A percentile compares a stretch with the other conserved stretches of the same genome.
These are phyloP conservation scores for Acromyrmex echinatior DNA, from an alignment of 1,140 invertebrate species.

Conservation along the genomic window DNA sequence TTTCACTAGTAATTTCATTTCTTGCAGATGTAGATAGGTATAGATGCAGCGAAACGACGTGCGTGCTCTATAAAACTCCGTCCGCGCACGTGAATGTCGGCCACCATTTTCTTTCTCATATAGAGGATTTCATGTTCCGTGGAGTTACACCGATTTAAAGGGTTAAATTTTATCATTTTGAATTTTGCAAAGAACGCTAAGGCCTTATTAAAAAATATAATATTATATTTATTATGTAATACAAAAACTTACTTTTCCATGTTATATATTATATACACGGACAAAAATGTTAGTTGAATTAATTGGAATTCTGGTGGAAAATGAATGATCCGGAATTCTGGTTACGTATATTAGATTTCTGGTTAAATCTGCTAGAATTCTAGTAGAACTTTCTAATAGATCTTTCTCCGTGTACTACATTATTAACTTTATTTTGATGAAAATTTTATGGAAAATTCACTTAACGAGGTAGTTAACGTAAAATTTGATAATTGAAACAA, in stretches of 20 bases:
- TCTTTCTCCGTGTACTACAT: too few species aligned
- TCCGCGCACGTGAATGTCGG: background rate
- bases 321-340: too few species aligned
- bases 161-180: background rate
- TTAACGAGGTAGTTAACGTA: background rate
- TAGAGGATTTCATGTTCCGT: background rate
- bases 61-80: constrained; percentile 9
- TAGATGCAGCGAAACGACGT: background rate
- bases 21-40: background rate
- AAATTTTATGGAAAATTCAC: background rate
- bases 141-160: background rate
- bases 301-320: too few species aligned
- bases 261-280: background rate
- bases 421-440: background rate
- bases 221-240: background rate
- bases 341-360: too few species aligned
- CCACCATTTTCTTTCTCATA: background rate
- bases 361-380: too few species aligned
- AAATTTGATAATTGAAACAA: constrained; percentile 3
- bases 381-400: too few species aligned
- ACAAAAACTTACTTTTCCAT: background rate
- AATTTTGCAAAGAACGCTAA: background rate
- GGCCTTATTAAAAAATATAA: background rate
- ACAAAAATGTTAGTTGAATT: too few species aligned
- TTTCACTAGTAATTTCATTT: constrained; percentile 46